These are phyloP conservation scores for Spodoptera littoralis DNA, from an alignment of 2,888 invertebrate genomes.

Conservation along the genomic window DNA sequence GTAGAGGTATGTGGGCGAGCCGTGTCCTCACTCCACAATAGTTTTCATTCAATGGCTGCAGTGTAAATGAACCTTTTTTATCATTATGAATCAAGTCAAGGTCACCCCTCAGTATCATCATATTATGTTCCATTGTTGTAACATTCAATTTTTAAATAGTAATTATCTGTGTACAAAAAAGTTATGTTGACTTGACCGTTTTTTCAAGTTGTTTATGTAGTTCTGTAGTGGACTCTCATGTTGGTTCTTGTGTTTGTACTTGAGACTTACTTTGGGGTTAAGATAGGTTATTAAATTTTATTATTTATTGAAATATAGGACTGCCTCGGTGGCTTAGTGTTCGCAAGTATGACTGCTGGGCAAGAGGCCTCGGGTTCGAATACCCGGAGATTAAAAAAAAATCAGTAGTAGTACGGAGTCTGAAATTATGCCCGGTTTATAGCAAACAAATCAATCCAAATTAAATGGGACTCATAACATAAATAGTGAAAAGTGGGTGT, in stretches of 20 bases:
- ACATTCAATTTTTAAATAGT: conserved; percentile 44
- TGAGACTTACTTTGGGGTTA: not conserved
- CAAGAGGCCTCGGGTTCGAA: no score
- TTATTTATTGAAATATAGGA: no score
- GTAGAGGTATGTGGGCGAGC: conserved; percentile 80
- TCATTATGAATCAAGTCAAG: conserved; percentile 81
- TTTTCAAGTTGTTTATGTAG: conserved; percentile 10
- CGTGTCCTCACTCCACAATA: conserved; percentile 75
- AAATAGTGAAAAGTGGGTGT: no score
- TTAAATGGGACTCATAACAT: no score
- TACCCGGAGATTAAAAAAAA: no score
- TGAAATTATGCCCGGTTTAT: no score
- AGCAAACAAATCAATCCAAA: no score
- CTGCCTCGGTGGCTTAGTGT: no score
- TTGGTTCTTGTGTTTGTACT: not conserved
- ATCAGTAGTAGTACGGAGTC: no score
- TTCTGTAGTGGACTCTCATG: conserved; percentile 6
- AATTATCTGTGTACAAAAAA: conserved; percentile 52
- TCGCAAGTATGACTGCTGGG: no score
- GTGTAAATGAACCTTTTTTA: conserved; percentile 88
- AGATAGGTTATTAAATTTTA: not conserved
- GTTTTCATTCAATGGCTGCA: conserved; percentile 84
- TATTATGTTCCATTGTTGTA: conserved; percentile 69
- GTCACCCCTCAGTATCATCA: conserved; percentile 81
- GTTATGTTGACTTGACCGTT: conserved; percentile 20